These are phyloP conservation scores for Pelobates cultripes DNA, from an alignment of 2,797 vertebrate genomes.

Conservation along the genomic window DNA sequence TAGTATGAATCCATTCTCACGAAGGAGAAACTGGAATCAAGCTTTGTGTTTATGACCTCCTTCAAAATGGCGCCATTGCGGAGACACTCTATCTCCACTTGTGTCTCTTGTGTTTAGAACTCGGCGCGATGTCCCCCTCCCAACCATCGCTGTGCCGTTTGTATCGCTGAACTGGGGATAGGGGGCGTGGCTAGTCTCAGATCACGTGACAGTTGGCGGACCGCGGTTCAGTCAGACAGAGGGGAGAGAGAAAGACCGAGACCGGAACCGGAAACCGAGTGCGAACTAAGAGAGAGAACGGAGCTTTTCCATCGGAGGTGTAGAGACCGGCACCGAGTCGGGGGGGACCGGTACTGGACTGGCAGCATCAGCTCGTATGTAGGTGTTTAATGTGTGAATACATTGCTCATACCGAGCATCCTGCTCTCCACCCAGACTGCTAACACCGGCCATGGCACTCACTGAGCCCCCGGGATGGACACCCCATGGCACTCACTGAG, in stretches of 20 bases:
- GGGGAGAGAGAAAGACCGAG: slow-evolving; percentile 16
- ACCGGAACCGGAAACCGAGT: slow-evolving; percentile 50
- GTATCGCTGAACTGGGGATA: background rate
- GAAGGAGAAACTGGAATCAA: too few species aligned
- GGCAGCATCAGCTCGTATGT: slow-evolving; percentile 11
- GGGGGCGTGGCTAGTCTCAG: background rate
- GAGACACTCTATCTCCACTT: background rate
- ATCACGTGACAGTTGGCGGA: slow-evolving; percentile 41
- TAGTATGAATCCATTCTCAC: too few species aligned
- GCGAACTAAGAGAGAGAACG: background rate
- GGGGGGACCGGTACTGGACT: background rate
- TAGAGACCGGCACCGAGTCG: background rate
- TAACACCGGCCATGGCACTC: too few species aligned
- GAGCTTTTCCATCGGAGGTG: background rate
- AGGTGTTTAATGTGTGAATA: background rate
- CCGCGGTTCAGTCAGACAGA: slow-evolving; percentile 37
- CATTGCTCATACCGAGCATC: too few species aligned
- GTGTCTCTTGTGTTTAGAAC: background rate
- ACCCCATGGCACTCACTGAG: too few species aligned
- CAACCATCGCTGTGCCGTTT: background rate
- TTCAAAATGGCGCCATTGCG: background rate
- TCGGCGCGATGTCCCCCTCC: background rate
- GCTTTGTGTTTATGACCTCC: too few species aligned
- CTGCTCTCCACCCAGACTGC: too few species aligned
- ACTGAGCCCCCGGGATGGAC: too few species aligned